Evolutionary conservation across 2,888 invertebrate genomes (phyloP).

Genomic region (Archips xylosteana): DNA sequence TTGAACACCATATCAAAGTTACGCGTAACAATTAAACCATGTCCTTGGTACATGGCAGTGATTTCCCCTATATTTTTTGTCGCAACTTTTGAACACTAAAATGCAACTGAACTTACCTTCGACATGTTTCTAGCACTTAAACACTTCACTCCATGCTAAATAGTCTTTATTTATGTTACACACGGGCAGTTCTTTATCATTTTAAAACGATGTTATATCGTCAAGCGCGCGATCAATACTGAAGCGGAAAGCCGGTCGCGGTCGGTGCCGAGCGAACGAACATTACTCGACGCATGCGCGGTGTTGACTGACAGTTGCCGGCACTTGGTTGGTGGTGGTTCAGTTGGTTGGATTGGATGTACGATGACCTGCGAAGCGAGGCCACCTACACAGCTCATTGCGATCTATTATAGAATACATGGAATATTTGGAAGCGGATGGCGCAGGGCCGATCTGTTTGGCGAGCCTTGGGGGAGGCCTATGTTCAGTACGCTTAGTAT

Average conservation of each 20-base stretch:
- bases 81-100: neutral
- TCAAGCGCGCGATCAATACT: slow-evolving; percentile 82
- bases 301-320: slow-evolving; percentile 68
- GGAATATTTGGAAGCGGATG: no score
- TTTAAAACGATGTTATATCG: slow-evolving; percentile 70
- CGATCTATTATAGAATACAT: neutral
- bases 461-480: no score
- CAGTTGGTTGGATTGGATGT: slow-evolving; percentile 33
- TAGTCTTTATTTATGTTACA: slow-evolving; percentile 33
- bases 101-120: slow-evolving; percentile 68
- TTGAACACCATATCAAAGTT: slow-evolving; percentile 32
- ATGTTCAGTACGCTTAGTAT: no score
- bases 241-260: slow-evolving; percentile 52
- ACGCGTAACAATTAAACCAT: slow-evolving; percentile 24
- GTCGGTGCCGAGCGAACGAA: neutral
- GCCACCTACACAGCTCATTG: slow-evolving; percentile 40
- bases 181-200: slow-evolving; percentile 67
- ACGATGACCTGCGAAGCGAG: slow-evolving; percentile 49
- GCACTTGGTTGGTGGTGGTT: slow-evolving; percentile 1
- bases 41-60: slow-evolving; percentile 32
- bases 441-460: no score
- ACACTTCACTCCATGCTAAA: slow-evolving; percentile 59
- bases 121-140: slow-evolving; percentile 68
- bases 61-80: slow-evolving; percentile 9
- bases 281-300: slow-evolving; percentile 71